Evolutionary conservation across 2,888 invertebrate genomes (phyloP).

Genomic region (Leptinotarsa peninsularis): DNA sequence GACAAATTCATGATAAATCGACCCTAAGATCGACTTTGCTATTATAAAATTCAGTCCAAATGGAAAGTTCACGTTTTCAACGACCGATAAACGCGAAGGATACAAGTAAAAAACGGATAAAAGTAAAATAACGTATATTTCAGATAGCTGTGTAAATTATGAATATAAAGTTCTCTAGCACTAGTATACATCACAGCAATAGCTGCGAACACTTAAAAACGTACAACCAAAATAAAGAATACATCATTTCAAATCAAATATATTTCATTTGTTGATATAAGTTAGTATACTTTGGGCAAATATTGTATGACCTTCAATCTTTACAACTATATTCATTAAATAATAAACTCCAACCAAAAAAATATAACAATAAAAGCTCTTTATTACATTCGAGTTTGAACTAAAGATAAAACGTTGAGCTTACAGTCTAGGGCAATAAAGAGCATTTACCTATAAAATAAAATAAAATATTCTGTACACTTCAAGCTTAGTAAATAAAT

Average conservation of each 20-base stretch:
- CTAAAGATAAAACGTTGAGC: constrained; percentile 48
- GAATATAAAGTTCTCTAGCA: constrained; percentile 60
- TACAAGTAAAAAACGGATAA: constrained; percentile 35
- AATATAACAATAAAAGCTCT: constrained; percentile 58
- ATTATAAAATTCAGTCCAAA: too few relatives aligned
- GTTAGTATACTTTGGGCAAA: constrained; percentile 62
- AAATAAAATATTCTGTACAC: constrained; percentile 53
- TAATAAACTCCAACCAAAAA: constrained; percentile 61
- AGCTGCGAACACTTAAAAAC: constrained; percentile 50
- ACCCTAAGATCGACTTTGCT: too few relatives aligned
- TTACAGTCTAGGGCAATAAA: constrained; percentile 49
- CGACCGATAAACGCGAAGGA: neutral
- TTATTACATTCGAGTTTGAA: constrained; percentile 48
- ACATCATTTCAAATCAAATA: constrained; percentile 50
- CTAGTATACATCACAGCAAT: constrained; percentile 53
- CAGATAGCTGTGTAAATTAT: constrained; percentile 60
- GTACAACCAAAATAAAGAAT: constrained; percentile 30
- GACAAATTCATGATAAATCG: too few relatives aligned
- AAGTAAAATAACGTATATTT: constrained; percentile 60
- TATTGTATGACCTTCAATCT: constrained; percentile 47
- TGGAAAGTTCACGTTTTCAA: neutral
- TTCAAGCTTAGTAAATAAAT: constrained; percentile 57
- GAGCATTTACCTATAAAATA: constrained; percentile 52
- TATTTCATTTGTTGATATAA: constrained; percentile 54
- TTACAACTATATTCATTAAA: constrained; percentile 43